phyloP scores from a whole-genome alignment of 2,113 vertebrate species.

The Phylloscopus trochiloides region DNA sequence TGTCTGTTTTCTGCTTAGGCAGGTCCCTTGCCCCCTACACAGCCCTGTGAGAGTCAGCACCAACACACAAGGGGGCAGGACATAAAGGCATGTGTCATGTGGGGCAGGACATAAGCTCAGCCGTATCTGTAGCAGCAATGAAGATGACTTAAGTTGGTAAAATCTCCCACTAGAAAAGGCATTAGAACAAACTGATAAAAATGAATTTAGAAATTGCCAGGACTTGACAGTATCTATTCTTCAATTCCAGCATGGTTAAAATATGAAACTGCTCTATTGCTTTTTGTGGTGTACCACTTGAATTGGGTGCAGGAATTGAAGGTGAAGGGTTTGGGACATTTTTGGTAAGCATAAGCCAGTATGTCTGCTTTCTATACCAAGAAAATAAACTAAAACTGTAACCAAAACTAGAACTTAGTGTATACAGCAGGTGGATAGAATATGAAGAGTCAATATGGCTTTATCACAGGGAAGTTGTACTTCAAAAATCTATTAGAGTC shows the following conservation, averaged over 20 bases:
- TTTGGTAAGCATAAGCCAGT: neutral
- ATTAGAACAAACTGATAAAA: neutral
- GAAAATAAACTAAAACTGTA: neutral
- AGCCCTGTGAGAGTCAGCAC: neutral
- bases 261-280: neutral
- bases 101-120: neutral
- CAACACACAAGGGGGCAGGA: neutral
- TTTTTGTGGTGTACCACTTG: neutral
- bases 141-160: neutral
- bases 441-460: neutral
- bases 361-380: neutral
- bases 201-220: neutral
- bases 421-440: neutral
- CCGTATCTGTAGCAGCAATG: neutral
- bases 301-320: neutral
- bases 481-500: neutral
- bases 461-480: neutral
- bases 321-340: neutral
- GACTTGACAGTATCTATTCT: neutral
- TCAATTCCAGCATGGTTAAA: neutral
- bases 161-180: neutral
- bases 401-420: neutral
- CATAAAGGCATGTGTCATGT: neutral
- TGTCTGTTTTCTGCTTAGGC: neutral
- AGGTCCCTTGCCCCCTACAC: neutral